phyloP scores from a whole-genome alignment of 2,888 invertebrate species.

The Cecidostiba fungosa region DNA sequence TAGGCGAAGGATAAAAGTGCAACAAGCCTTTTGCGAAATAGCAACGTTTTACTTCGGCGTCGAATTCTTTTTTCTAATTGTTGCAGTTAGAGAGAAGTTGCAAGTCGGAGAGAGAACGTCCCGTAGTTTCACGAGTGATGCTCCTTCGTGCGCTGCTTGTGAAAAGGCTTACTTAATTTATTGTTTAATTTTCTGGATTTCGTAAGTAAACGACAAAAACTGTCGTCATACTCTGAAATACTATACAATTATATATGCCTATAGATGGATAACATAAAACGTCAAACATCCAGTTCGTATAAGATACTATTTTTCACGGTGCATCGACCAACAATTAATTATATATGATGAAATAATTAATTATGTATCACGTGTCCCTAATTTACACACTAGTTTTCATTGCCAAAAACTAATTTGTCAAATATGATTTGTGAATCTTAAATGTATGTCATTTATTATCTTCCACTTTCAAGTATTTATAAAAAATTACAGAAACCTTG shows the following conservation, averaged over 20 bases:
- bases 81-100: conserved; percentile 4
- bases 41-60: conserved; percentile 4
- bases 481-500: no score
- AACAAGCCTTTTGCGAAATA: conserved; percentile 6
- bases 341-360: background rate
- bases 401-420: no score
- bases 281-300: no score
- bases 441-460: no score
- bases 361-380: background rate
- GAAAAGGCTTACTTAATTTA: conserved; percentile 13
- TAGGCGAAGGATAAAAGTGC: background rate
- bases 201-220: background rate
- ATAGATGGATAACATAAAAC: background rate
- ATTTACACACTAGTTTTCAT: no score
- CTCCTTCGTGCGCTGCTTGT: conserved; percentile 22
- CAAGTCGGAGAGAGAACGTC: background rate
- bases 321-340: background rate
- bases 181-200: conserved; percentile 7
- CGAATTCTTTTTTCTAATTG: conserved; percentile 20
- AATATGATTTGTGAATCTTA: no score
- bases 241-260: background rate
- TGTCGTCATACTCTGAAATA: background rate
- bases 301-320: no score
- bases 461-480: no score
- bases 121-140: background rate